Conservation (phyloP, 1,140 invertebrate species). For the Drosophila carrolli region DNA sequence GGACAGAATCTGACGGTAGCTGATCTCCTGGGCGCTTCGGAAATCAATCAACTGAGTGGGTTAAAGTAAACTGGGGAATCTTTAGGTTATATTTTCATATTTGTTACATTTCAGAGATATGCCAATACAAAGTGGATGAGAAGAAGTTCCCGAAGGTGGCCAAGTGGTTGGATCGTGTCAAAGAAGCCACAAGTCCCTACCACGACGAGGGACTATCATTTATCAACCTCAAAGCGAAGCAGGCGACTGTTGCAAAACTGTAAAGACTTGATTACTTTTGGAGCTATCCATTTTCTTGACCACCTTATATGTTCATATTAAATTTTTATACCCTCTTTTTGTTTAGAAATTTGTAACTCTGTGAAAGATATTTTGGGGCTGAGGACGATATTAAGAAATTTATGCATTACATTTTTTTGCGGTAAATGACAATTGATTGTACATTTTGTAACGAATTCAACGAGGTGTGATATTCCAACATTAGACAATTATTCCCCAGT, state of each 20-base stretch:
- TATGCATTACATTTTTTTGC: no score
- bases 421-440: no score
- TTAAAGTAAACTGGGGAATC: background rate
- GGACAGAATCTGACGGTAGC: conserved; percentile 90
- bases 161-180: conserved; percentile 88
- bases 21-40: conserved; percentile 91
- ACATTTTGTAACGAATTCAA: no score
- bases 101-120: conserved; percentile 85
- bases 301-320: no score
- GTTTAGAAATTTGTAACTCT: no score
- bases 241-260: conserved; percentile 33
- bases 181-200: conserved; percentile 86
- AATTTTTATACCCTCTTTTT: no score
- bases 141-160: conserved; percentile 86
- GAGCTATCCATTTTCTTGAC: no score
- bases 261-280: conserved; percentile 9
- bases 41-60: conserved; percentile 93
- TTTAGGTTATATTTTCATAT: background rate
- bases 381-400: no score
- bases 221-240: conserved; percentile 43
- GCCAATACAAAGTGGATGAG: conserved; percentile 86
- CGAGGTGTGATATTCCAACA: no score
- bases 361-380: no score
- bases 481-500: no score
- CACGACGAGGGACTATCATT: conserved; percentile 87